Percentiles rank a stretch among this genome's conserved stretches.
Evolutionary conservation across 1,140 invertebrate genomes (phyloP).

Genomic region (Drosophila sucinea): DNA sequence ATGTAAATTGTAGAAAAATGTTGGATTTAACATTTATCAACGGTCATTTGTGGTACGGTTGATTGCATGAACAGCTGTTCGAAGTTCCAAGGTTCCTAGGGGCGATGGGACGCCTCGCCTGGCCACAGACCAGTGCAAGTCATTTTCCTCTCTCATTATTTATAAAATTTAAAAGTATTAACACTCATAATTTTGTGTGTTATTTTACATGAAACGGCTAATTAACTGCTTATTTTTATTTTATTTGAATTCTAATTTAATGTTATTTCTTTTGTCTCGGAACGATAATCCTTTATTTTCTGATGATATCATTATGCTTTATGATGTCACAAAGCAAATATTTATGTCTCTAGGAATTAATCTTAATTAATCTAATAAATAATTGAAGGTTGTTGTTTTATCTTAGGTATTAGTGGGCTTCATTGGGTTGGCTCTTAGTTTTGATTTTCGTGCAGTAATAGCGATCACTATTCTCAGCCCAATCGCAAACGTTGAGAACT

Average conservation of each 20-base stretch:
- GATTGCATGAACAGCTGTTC: conserved; percentile 77
- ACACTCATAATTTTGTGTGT: background rate
- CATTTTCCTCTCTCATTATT: conserved; percentile 41
- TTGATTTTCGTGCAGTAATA: conserved; percentile 76
- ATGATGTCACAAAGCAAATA: conserved; percentile 2
- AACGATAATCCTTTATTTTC: conserved; percentile 39
- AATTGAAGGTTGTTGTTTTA: background rate
- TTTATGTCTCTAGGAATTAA: conserved; percentile 13
- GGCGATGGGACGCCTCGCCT: conserved; percentile 23
- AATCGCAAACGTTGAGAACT: conserved; percentile 88
- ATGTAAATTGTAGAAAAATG: conserved; percentile 21
- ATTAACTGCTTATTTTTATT: conserved; percentile 47
- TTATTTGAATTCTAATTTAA: conserved; percentile 36
- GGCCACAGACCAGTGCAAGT: conserved; percentile 55
- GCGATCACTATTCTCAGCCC: conserved; percentile 89
- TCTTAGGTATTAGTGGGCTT: conserved; percentile 33
- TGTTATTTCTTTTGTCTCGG: conserved; percentile 66
- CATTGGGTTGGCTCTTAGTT: conserved; percentile 39
- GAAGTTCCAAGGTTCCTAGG: conserved; percentile 38
- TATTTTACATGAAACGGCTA: conserved; percentile 35
- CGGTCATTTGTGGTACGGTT: conserved; percentile 61
- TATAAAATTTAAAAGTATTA: conserved; percentile 23
- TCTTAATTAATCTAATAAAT: conserved; percentile 26
- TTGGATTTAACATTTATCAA: conserved; percentile 65
- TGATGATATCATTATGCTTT: conserved; percentile 5